Percentiles rank a stretch among this genome's conserved stretches.
phyloP scores from a whole-genome alignment of 2,113 vertebrate species.

The Herpetotheres cachinnans region DNA sequence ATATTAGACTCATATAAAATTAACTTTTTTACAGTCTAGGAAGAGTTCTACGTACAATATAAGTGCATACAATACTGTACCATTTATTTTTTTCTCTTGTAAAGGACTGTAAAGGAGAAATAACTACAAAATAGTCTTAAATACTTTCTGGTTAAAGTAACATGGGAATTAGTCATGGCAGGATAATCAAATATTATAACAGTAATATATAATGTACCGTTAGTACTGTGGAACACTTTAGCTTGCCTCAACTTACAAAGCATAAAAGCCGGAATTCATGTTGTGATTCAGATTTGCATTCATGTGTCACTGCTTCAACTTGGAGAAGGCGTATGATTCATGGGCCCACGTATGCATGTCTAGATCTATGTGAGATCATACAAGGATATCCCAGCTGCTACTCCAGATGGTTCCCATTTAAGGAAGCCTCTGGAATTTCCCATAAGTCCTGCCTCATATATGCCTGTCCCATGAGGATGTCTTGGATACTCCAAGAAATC shows the following conservation, averaged over 20 bases:
- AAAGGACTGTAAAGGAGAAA: not conserved
- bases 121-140: not conserved
- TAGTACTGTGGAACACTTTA: not conserved
- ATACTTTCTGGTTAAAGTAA: not conserved
- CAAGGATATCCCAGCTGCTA: not conserved
- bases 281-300: not conserved
- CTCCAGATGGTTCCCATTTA: not conserved
- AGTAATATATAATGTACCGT: not conserved
- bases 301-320: not conserved
- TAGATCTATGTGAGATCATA: not conserved
- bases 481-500: not conserved
- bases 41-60: not conserved
- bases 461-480: not conserved
- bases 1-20: not conserved
- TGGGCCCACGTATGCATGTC: not conserved
- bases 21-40: not conserved
- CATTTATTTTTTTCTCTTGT: not conserved
- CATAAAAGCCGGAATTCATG: not conserved
- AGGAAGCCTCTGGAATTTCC: not conserved
- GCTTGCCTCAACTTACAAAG: not conserved
- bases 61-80: not conserved
- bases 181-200: not conserved
- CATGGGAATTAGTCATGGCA: not conserved
- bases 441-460: not conserved
- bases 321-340: not conserved